Evolutionary conservation across 2,888 invertebrate genomes (phyloP).

Genomic region (Cantharis nigra): DNA sequence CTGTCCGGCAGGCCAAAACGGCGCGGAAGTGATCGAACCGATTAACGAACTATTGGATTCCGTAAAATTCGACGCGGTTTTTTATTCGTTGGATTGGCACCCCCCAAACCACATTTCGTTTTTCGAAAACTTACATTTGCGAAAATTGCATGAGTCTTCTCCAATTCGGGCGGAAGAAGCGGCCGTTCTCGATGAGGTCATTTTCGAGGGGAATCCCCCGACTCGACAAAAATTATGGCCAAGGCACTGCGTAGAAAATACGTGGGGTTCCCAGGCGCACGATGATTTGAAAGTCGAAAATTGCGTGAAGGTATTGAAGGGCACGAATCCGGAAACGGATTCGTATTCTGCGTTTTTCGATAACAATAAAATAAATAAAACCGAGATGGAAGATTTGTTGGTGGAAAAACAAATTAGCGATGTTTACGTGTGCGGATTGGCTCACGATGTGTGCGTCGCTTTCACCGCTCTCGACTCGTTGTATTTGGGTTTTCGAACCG

Average conservation of each 20-base stretch:
- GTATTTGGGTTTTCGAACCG: constrained; percentile 88
- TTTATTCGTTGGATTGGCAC: constrained; percentile 97
- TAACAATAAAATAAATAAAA: constrained; percentile 88
- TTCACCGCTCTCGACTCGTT: constrained; percentile 87
- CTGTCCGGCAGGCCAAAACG: constrained; percentile 90
- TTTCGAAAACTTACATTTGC: constrained; percentile 84
- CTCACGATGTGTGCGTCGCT: constrained; percentile 89
- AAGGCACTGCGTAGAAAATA: constrained; percentile 92
- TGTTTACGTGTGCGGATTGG: constrained; percentile 92
- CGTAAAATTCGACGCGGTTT: constrained; percentile 82
- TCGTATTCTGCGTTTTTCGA: constrained; percentile 99
- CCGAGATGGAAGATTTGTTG: constrained; percentile 80
- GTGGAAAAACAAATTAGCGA: constrained; percentile 82
- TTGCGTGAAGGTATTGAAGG: constrained; percentile 84
- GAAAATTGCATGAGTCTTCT: constrained; percentile 74
- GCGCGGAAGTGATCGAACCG: constrained; percentile 86
- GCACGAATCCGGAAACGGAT: constrained; percentile 92
- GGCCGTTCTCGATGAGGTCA: constrained; percentile 85
- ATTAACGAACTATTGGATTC: constrained; percentile 84
- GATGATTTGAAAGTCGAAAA: constrained; percentile 83
- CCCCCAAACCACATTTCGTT: constrained; percentile 95
- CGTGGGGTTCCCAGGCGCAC: constrained; percentile 93
- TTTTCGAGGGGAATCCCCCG: constrained; percentile 83
- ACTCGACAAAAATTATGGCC: constrained; percentile 94
- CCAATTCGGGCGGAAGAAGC: constrained; percentile 76